Evolutionary conservation across 2,113 vertebrate genomes (phyloP), one percentile per base, ranked within the genome.

Genomic region (Ciconia stormi): DNA sequence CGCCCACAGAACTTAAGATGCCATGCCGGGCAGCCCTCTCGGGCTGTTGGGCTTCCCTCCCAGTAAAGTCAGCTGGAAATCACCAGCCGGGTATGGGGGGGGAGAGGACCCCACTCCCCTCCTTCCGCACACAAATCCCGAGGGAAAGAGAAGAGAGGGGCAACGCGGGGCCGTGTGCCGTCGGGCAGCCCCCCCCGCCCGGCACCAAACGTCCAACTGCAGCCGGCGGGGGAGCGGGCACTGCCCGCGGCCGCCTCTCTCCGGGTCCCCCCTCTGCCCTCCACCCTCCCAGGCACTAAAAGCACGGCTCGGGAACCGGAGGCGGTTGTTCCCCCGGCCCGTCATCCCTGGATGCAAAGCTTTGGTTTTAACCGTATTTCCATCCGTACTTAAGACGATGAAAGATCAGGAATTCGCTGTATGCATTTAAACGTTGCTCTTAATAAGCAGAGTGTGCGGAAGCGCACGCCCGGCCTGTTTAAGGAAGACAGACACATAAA

Each of bases 361-460:
- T 90, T 88, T 47, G 85, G 40, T 83, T 96, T 93, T 44, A 58
- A 94, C 74, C 15, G 76, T 92, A 66, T 94, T 94, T 93, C 82
- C 80, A 93, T 7, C 79, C 82, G 67, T 50, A 59, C 72, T 96
- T 95, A 89, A 96, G 91, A 97, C 79, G 97, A 96, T 94, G 96
- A 94, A 97, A 96, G 90, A 96, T 93, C 89, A 93, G 93, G 95
- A 96, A 96, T 96, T 95, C 94, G 67, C 94, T 58, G 82, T 90
- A 95, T 86, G 96, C 94, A 84, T 87, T 95, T 95, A 92, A 97
- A 96, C 82, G 62, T 93, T 91, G 62, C 91, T 90, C 96, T 89
- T 95, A 96, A 96, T 93, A 96, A 94, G 93, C 92, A 96, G 85
- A 92, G 96, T 94, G 96, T 95, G 92, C 93, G 30, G 88, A 52